These are phyloP conservation scores for Abrostola tripartita DNA, from an alignment of 2,888 invertebrate species.

Conservation along the genomic window DNA sequence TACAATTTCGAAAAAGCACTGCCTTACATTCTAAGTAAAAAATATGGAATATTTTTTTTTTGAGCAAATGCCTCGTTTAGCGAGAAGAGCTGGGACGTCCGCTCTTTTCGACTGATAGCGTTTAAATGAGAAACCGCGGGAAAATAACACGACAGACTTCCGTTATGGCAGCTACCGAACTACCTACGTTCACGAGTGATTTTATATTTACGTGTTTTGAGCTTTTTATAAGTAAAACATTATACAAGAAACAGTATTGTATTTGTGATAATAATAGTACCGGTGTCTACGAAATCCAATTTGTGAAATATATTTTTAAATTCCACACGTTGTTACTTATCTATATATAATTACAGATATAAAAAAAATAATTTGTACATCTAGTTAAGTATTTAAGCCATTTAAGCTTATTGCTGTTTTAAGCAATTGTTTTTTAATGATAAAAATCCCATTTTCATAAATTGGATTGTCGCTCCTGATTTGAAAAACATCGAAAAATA, in stretches of 20 bases:
- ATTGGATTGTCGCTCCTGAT: slow-evolving; percentile 72
- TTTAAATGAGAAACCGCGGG: slow-evolving; percentile 65
- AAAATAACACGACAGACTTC: slow-evolving; percentile 55
- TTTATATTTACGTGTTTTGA: slow-evolving; percentile 73
- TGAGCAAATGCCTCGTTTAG: slow-evolving; percentile 67
- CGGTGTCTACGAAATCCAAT: slow-evolving; percentile 62
- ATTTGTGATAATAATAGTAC: slow-evolving; percentile 65
- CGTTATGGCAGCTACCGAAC: slow-evolving; percentile 70
- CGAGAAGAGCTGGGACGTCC: slow-evolving; percentile 66
- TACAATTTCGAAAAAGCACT: slow-evolving; percentile 80
- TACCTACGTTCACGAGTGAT: slow-evolving; percentile 68
- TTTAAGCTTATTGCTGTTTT: slow-evolving; percentile 78
- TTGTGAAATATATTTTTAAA: slow-evolving; percentile 69
- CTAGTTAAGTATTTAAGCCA: slow-evolving; percentile 70
- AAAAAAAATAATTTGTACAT: slow-evolving; percentile 67
- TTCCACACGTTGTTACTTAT: slow-evolving; percentile 60
- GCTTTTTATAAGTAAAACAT: slow-evolving; percentile 81
- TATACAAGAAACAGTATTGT: slow-evolving; percentile 68
- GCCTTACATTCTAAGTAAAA: slow-evolving; percentile 84
- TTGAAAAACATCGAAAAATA: slow-evolving; percentile 68
- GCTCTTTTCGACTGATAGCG: slow-evolving; percentile 69
- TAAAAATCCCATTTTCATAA: slow-evolving; percentile 66
- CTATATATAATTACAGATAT: slow-evolving; percentile 59
- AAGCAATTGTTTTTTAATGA: slow-evolving; percentile 73
- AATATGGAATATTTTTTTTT: slow-evolving; percentile 63